Conservation (phyloP, 2,797 vertebrate genomes). For the Mus spretus region DNA sequence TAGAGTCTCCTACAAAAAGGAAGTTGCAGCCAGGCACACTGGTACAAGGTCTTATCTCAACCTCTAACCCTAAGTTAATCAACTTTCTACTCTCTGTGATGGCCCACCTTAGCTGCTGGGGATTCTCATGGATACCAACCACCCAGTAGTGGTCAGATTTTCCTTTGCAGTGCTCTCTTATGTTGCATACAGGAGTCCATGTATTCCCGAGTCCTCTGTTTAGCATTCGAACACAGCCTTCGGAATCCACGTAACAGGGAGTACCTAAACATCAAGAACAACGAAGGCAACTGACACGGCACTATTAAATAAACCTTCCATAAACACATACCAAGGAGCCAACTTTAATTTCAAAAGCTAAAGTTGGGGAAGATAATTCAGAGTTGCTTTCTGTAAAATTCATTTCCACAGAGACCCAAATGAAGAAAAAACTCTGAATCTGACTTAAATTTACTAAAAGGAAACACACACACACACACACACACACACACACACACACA, state of each 20-base stretch:
- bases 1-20: background rate
- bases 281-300: constrained; percentile 35
- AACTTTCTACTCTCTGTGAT: background rate
- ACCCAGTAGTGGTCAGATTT: constrained; percentile 98
- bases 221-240: constrained; percentile 94
- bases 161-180: constrained; percentile 95
- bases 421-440: background rate
- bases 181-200: constrained; percentile 96
- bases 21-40: background rate
- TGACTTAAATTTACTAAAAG: constrained; percentile 48
- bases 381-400: constrained; percentile 33
- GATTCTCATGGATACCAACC: constrained; percentile 95
- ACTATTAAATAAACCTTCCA: constrained; percentile 51
- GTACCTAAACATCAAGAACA: constrained; percentile 90
- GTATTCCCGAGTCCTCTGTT: constrained; percentile 95
- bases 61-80: background rate
- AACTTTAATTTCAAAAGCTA: constrained; percentile 63
- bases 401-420: constrained; percentile 31
- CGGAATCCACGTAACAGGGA: constrained; percentile 94
- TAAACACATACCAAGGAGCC: constrained; percentile 45
- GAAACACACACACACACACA: background rate
- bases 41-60: background rate
- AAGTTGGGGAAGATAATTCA: constrained; percentile 22
- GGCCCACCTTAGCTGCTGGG: constrained; percentile 96
- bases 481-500: background rate